Base-by-base conservation (phyloP, 2,888 invertebrate genomes). In the Syritta pipiens region DNA sequence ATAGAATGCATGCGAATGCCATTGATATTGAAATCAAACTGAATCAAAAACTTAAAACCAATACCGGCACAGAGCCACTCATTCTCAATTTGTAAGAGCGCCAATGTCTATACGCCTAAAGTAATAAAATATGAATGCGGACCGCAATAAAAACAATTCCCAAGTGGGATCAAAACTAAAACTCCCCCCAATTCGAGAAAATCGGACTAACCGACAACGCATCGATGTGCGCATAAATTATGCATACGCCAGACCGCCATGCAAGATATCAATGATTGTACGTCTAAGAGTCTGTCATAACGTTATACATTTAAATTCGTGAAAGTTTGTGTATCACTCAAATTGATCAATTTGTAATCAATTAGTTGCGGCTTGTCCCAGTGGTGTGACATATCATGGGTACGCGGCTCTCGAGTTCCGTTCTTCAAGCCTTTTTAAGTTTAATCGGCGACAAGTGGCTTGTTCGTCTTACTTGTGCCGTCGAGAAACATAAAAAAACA, bases 261-360 rank as follows among this genome's bases (percentile, higher is more conserved):
- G 48, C 48, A 24, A 55, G 20, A 62, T 30, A 30, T 14, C 10
- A 9, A 51, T 35, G 28, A 57, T 37, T 17, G 37, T 30, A 48
- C 55, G 57, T 68, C 67, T 57, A 48, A 57, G 22, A 37, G 10
- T 37, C 57, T 42, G 59, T 49, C 59, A 69, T 51, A 68, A 30
- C 42, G 57, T 30, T 40, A 14, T 30, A 57, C 67, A 68, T 57
- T 59, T 48, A 53, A 55, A 65, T 65, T 65, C 53, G 44, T 49
- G 32, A 69, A 49, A 40, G 30, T 59, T 49, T 42, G 32, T 60
- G 69, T 42, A 49, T 69, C 60, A 69, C 60, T 69, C 49, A 69
- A 60, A 69, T 69, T 59, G 69, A 59, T 69, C 69, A 69, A 69
- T 69, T 69, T 69, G 59, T 69, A 69, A 44, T 49, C 59, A 69